phyloP scores from a whole-genome alignment of 2,113 vertebrate species.

The Myiagra hebetior region DNA sequence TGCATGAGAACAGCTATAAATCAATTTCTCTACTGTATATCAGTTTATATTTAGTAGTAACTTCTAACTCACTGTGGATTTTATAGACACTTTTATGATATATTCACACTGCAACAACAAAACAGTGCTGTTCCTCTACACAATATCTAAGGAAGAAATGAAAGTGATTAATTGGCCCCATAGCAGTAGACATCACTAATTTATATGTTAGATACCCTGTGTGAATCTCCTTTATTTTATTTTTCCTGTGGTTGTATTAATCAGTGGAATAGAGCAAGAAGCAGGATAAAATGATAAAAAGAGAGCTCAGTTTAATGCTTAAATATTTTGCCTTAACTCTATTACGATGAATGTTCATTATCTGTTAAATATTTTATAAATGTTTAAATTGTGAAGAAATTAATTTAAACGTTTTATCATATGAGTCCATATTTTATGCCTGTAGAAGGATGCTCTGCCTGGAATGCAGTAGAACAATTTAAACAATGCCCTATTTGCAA shows the following conservation, averaged over 20 bases:
- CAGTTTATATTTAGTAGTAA: constrained; percentile 15
- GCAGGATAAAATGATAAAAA: neutral
- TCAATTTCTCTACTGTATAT: neutral
- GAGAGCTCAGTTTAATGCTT: neutral
- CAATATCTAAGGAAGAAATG: neutral
- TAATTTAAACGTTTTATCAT: neutral
- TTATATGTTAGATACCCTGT: neutral
- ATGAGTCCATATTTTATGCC: neutral
- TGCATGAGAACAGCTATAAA: neutral
- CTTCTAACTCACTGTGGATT: constrained; percentile 2
- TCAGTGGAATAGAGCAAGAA: neutral
- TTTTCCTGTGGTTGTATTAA: neutral
- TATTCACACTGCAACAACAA: neutral
- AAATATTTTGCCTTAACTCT: neutral
- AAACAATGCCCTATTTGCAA: neutral
- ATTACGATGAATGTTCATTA: neutral
- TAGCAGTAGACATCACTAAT: neutral
- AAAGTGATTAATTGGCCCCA: neutral
- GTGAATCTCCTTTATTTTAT: neutral
- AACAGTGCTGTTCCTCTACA: neutral
- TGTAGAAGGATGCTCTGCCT: neutral
- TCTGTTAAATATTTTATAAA: neutral
- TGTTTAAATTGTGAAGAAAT: neutral
- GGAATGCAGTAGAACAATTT: neutral
- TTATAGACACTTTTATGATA: constrained; percentile 6